These are phyloP conservation scores for Sinocyclocheilus maitianheensis DNA, from an alignment of 2,113 vertebrate species.

Conservation along the genomic window DNA sequence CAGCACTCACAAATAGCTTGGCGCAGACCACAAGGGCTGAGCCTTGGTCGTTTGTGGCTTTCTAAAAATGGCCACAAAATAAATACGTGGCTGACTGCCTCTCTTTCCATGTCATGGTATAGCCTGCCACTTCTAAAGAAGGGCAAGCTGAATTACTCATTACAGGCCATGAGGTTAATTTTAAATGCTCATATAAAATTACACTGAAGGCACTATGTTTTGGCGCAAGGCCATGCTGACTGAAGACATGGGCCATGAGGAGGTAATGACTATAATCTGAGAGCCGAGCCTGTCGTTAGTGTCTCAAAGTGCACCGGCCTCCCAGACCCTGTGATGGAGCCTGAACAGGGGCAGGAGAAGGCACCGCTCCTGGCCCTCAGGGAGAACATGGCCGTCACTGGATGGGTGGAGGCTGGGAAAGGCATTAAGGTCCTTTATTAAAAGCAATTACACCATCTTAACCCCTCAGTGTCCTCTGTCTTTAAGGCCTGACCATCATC, in stretches of 20 bases:
- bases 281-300: slow-evolving; percentile 6
- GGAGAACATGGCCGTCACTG: not conserved
- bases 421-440: slow-evolving; percentile 21
- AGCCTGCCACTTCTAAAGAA: slow-evolving; percentile 42
- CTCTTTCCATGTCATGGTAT: slow-evolving; percentile 23
- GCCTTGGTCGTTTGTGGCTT: slow-evolving; percentile 30
- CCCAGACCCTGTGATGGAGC: not conserved
- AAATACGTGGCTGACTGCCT: slow-evolving; percentile 36
- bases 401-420: slow-evolving; percentile 6
- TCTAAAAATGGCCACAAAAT: slow-evolving; percentile 33
- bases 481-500: too few relatives aligned
- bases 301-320: not conserved
- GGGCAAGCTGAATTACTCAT: slow-evolving; percentile 37
- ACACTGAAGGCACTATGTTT: slow-evolving; percentile 34
- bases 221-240: slow-evolving; percentile 49
- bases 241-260: slow-evolving; percentile 54
- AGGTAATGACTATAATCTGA: slow-evolving; percentile 70
- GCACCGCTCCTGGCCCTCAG: not conserved
- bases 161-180: slow-evolving; percentile 55
- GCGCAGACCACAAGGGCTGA: slow-evolving; percentile 39
- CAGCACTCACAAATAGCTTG: slow-evolving; percentile 46
- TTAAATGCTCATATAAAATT: slow-evolving; percentile 54
- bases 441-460: slow-evolving; percentile 16
- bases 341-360: not conserved
- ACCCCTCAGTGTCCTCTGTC: not conserved